A percentile compares a stretch with the other conserved stretches of the same genome.
These are phyloP conservation scores for Notarius lentiginosus DNA, from an alignment of 2,113 vertebrate species.

Conservation along the genomic window DNA sequence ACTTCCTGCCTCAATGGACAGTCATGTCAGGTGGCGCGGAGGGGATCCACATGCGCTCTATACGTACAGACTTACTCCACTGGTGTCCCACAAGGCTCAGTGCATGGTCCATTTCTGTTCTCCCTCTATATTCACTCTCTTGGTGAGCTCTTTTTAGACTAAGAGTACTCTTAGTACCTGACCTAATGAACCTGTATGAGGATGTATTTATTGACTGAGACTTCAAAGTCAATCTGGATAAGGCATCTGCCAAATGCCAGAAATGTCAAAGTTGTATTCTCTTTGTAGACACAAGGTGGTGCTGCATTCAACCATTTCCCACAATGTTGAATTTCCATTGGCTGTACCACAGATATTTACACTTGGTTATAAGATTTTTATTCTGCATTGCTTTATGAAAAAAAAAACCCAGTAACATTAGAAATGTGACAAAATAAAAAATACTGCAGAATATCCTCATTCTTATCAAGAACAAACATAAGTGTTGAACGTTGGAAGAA, in stretches of 20 bases:
- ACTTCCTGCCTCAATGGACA: not conserved
- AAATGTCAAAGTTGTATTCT: not conserved
- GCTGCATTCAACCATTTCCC: not conserved
- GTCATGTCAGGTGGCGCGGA: not conserved
- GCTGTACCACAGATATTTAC: not conserved
- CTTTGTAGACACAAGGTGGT: conserved; percentile 18
- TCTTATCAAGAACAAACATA: not conserved
- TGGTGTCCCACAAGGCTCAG: not conserved
- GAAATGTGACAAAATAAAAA: conserved; percentile 18
- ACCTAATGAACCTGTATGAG: not conserved
- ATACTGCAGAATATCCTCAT: conserved; percentile 1
- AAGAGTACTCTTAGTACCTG: too few relatives aligned
- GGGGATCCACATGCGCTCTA: not conserved
- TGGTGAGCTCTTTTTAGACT: not conserved
- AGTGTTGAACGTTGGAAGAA: not conserved
- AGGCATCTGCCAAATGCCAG: not conserved
- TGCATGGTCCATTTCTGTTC: not conserved
- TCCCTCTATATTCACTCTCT: not conserved
- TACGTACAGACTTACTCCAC: not conserved
- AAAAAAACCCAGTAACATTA: not conserved
- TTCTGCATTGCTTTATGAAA: conserved; percentile 1
- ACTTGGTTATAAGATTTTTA: conserved; percentile 27
- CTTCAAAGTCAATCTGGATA: not conserved
- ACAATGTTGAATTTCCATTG: not conserved
- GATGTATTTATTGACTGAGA: not conserved